Percentiles rank a stretch among this genome's conserved stretches.
These are phyloP conservation scores for Marisa cornuarietis DNA, from an alignment of 1,140 invertebrate species.

Conservation along the genomic window DNA sequence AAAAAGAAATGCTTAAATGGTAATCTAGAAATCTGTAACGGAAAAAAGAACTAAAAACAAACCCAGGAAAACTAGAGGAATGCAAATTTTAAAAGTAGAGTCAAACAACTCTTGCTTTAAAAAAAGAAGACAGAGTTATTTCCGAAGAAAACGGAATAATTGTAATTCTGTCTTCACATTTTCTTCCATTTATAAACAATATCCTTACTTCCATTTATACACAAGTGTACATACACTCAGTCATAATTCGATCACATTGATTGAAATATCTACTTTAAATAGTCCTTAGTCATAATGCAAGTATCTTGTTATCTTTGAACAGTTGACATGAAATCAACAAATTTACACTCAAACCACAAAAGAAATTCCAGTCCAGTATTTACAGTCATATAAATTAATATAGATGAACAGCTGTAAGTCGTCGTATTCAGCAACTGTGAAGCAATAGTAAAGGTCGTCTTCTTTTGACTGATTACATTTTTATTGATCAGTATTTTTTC, in stretches of 20 bases:
- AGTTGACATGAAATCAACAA: neutral
- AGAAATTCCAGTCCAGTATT: neutral
- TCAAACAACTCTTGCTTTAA: neutral
- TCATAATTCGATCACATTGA: conserved; percentile 7
- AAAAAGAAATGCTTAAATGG: too few relatives aligned
- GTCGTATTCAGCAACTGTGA: neutral
- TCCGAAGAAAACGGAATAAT: neutral
- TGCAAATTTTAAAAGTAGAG: neutral
- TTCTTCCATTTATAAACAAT: too few relatives aligned
- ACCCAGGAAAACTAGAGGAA: neutral
- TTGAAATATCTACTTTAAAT: conserved; percentile 2
- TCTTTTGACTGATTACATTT: too few relatives aligned
- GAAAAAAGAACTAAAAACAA: too few relatives aligned
- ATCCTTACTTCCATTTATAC: neutral
- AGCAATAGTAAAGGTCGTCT: neutral
- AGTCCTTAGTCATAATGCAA: neutral
- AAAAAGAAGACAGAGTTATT: conserved; percentile 8
- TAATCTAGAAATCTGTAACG: too few relatives aligned
- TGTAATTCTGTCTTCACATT: too few relatives aligned
- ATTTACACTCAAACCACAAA: neutral
- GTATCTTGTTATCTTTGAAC: neutral
- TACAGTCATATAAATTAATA: neutral
- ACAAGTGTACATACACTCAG: neutral
- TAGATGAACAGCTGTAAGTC: neutral
- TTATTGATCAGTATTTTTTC: too few relatives aligned